Conservation (phyloP, 2,888 invertebrate species). For the Erynnis tages region DNA sequence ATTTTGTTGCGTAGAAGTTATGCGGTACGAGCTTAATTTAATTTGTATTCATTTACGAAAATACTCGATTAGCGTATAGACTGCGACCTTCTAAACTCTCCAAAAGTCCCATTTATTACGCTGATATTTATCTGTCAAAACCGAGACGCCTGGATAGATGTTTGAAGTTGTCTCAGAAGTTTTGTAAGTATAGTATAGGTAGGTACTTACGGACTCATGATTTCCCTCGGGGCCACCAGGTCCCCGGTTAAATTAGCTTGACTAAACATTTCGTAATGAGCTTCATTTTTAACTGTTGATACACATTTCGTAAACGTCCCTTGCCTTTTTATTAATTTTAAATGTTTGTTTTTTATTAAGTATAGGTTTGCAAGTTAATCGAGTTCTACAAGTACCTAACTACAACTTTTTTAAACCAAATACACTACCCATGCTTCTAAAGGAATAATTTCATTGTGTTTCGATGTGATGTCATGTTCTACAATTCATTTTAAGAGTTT, state of each 20-base stretch:
- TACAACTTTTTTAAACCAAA: too few species aligned
- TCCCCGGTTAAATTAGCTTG: conserved; percentile 69
- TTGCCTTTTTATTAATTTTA: conserved; percentile 10
- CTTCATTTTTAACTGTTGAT: conserved; percentile 26
- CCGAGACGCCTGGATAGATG: conserved; percentile 18
- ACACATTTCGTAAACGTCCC: conserved; percentile 6
- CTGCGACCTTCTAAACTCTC: neutral
- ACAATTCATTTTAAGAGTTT: too few species aligned
- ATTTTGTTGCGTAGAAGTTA: neutral
- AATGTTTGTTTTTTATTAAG: conserved; percentile 11
- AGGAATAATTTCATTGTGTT: too few species aligned
- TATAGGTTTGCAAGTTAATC: neutral
- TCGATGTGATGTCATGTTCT: too few species aligned
- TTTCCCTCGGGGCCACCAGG: conserved; percentile 51
- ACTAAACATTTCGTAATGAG: conserved; percentile 55
- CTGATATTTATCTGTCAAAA: conserved; percentile 22
- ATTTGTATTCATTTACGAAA: conserved; percentile 4
- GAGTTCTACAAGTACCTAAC: neutral
- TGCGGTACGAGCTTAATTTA: neutral
- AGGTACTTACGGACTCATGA: conserved; percentile 57
- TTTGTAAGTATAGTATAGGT: conserved; percentile 50
- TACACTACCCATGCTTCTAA: too few species aligned
- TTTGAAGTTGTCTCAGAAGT: conserved; percentile 50
- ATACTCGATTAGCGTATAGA: neutral
- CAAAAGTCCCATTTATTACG: conserved; percentile 14